Base-by-base conservation (phyloP, 2,113 vertebrate species). In the Macroglossus sobrinus region DNA sequence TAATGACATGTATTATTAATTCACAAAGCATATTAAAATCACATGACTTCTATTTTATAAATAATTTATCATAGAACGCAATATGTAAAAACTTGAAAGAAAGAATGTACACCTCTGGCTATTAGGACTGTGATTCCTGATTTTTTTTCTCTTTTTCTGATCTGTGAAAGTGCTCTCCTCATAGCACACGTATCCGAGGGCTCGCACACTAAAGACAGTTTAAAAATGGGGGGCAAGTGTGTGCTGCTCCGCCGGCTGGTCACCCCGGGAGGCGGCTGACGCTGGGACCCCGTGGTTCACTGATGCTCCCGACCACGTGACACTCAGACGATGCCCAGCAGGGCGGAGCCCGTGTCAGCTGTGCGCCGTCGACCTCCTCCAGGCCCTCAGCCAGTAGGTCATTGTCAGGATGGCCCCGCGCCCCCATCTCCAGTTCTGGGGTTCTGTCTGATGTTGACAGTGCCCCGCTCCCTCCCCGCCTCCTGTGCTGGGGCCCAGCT, bases 231-330 rank as follows among this genome's bases (percentile, higher is more conserved):
- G 16, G 9, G 24, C 3, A 24, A 28, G 59, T 57, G 15, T 24
- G 14, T 33, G 35, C 11, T 66, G 18, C 33, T 69, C 24, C 3
- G 10, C 24, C 7, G 22, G 74, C 50, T 5, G 50, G 16, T 4
- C 4, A 24, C 55, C 57, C 1, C 0, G 55, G 87, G 22, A 30
- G 6, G 2, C 9, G n/a, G 61, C 8, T 50, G 22, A 26, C 57
- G 18, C 12, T 3, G 61, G 22, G 26, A 3, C 69, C 47, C 72
- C 16, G 75, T 71, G 21, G 50, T 45, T 55, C 33, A 15, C 61
- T 2, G 5, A 9, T 13, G n/a, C 1, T 40, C 4, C 71, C 14
- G 5, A 47, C 64, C 40, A 7, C 1, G 0, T 15, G 90, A 53
- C 9, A 7, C 0, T 22, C 55, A 92, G 69, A 59, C 45, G 64